phyloP scores from a whole-genome alignment of 92 coral and sea anemone genomes.

The Meandrina meandrites region DNA sequence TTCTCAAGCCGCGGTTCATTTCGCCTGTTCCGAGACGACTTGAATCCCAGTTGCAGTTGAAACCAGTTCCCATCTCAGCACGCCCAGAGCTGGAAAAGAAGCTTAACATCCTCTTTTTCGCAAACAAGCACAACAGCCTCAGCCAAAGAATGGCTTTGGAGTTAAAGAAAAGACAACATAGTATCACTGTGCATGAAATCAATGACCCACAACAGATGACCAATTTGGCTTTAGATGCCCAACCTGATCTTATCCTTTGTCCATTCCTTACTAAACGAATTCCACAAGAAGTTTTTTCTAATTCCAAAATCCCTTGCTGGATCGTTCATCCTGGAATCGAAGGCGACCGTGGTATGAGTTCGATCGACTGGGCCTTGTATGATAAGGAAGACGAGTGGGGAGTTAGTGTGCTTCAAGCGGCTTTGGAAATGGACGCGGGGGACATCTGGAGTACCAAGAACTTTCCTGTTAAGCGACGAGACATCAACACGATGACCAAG shows the following conservation, averaged over 20 bases:
- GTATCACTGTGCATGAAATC: slow-evolving; percentile 61
- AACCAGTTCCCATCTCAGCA: not conserved
- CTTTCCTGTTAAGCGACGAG: slow-evolving; percentile 58
- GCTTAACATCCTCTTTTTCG: slow-evolving; percentile 61
- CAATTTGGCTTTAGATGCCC: slow-evolving; percentile 14
- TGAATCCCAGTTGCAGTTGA: slow-evolving; percentile 7
- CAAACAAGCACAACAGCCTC: slow-evolving; percentile 79
- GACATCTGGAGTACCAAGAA: slow-evolving; percentile 77
- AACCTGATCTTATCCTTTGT: slow-evolving; percentile 72
- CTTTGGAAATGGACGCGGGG: slow-evolving; percentile 77
- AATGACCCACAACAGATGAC: slow-evolving; percentile 59
- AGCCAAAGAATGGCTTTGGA: slow-evolving; percentile 81
- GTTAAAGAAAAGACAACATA: slow-evolving; percentile 59
- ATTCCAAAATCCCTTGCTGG: slow-evolving; percentile 68
- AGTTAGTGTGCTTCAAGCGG: slow-evolving; percentile 75
- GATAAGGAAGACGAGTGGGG: slow-evolving; percentile 71
- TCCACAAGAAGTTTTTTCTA: slow-evolving; percentile 65
- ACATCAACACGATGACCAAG: slow-evolving; percentile 81
- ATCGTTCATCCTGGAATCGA: slow-evolving; percentile 90
- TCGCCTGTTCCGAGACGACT: slow-evolving; percentile 9
- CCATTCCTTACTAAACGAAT: slow-evolving; percentile 78
- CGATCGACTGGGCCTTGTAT: slow-evolving; percentile 82
- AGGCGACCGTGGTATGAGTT: slow-evolving; percentile 78
- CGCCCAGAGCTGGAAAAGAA: slow-evolving; percentile 12
- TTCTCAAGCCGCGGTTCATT: slow-evolving; percentile 20